phyloP scores from a whole-genome alignment of 2,888 invertebrate species.

The Eristalis arbustorum region DNA sequence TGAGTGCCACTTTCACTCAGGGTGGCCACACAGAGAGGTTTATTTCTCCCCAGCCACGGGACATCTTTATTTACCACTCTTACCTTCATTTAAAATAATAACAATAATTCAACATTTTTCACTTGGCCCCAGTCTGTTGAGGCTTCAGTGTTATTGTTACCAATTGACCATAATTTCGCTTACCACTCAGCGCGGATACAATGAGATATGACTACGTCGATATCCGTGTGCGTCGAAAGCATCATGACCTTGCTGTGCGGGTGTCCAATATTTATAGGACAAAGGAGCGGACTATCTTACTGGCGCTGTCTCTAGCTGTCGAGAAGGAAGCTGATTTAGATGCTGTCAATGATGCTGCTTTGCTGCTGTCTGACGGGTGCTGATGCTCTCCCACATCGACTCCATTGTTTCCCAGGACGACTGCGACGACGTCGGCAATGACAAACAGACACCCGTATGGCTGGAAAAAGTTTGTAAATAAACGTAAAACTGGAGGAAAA shows the following conservation, averaged over 20 bases:
- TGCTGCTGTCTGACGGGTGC: background rate
- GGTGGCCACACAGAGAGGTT: constrained; percentile 26
- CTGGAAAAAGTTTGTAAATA: constrained; percentile 66
- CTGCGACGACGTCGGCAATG: background rate
- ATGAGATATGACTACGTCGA: constrained; percentile 6
- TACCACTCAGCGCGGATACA: constrained; percentile 22
- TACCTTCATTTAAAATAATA: constrained; percentile 48
- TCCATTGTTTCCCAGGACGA: constrained; percentile 25
- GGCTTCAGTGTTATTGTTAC: constrained; percentile 16
- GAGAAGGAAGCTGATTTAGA: constrained; percentile 31
- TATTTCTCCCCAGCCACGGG: background rate
- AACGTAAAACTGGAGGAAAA: constrained; percentile 31
- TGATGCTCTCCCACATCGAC: constrained; percentile 15
- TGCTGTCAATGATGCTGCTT: constrained; percentile 39
- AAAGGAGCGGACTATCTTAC: background rate
- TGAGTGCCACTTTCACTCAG: constrained; percentile 46
- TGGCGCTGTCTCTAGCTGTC: background rate
- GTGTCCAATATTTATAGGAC: background rate
- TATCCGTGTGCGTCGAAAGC: background rate
- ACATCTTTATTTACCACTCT: background rate
- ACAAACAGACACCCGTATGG: constrained; percentile 43
- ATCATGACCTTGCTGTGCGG: background rate
- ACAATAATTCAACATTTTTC: constrained; percentile 51
- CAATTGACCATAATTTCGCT: constrained; percentile 57
- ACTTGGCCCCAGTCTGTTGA: background rate